Conservation (phyloP, 1,140 invertebrate species). For the Orchestia grillus region DNA sequence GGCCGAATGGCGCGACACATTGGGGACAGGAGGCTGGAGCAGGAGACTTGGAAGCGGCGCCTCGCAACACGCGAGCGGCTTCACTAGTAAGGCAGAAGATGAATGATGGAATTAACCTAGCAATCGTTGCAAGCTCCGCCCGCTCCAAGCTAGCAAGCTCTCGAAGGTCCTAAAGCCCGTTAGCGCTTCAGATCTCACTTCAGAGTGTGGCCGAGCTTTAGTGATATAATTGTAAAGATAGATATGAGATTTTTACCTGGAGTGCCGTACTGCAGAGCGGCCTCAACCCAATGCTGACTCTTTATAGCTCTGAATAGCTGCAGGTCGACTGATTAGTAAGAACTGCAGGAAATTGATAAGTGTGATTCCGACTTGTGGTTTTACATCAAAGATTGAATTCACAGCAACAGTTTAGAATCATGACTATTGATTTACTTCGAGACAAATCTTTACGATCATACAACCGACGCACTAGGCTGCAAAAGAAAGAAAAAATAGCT, state of each 20-base stretch:
- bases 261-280: background rate
- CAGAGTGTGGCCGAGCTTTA: background rate
- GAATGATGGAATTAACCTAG: background rate
- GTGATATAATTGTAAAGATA: background rate
- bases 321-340: too few relatives aligned
- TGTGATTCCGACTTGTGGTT: background rate
- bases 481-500: constrained; percentile 16
- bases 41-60: background rate
- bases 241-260: background rate
- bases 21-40: background rate
- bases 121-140: background rate
- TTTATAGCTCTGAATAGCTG: background rate
- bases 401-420: background rate
- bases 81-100: background rate
- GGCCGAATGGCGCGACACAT: background rate
- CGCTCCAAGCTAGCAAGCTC: background rate
- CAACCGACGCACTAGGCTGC: background rate
- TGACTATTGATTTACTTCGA: background rate
- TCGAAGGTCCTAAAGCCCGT: background rate
- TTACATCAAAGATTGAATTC: background rate
- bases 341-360: background rate
- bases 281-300: background rate
- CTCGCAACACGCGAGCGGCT: background rate
- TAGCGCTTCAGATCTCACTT: background rate
- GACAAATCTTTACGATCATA: background rate